Base-by-base conservation (phyloP, 2,797 vertebrate genomes). In the Smutsia temminckii region DNA sequence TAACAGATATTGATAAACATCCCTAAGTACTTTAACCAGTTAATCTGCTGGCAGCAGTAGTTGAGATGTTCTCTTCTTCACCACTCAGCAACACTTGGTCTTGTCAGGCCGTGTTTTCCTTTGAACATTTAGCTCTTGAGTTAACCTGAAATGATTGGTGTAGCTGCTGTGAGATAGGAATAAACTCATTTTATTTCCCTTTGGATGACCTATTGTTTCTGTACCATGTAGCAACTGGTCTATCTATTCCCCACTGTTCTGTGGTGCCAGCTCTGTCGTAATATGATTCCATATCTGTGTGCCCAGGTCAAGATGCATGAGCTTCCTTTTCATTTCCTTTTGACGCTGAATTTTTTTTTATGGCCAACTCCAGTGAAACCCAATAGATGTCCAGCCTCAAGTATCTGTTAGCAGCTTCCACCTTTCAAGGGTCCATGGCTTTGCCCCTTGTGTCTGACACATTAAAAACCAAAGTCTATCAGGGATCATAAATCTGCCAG, bases 141-240 rank as follows among this genome's bases (percentile, higher is more conserved):
- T 89, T 95, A 93, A 61, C 37, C 81, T 34, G 55, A 57, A 75
- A 11, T 87, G 63, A 84, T 37, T 74, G 68, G 72, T 63, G 86
- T 37, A 18, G 32, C 53, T 68, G 21, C 14, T 69, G 3, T 21
- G 34, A 79, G n/a, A 79, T 3, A 63, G 25, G 29, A 89, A 17
- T 8, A 0, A 21, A 59, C 53, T 83, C 34, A 16, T 34, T 66
- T 92, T n/a, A 85, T 66, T 91, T 46, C 34, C 0, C 1, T 71
- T 77, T 74, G 27, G 27, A 51, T 84, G 53, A 46, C 29, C 63
- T 9, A 18, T 57, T 49, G 5, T 34, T 64, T 8, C 4, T 16
- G 34, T 34, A 25, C 32, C 25, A 0, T 11, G 85, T 64, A 69
- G n/a, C 59, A 23, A 42, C n/a, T 27, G 37, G 27, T 27, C 34